Evolutionary conservation across 2,113 vertebrate species (phyloP), one percentile per base, ranked within the genome.

Genomic region (Percina caprodes): DNA sequence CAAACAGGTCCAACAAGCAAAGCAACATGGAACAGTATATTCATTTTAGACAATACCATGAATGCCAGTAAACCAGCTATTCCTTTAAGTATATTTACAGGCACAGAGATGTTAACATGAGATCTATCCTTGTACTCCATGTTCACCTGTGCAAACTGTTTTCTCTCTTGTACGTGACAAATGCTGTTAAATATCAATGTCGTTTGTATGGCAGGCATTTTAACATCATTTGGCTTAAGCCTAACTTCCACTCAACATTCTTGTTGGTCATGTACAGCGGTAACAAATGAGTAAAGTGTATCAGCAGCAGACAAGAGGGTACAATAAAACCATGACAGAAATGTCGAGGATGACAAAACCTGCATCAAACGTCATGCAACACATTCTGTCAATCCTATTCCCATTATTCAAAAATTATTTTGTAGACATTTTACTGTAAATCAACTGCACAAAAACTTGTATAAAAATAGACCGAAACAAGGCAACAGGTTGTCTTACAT

Each of bases 1-100:
- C 52, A 74, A 85, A 91, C 86, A 86, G 87, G 81, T 93, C 87
- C 84, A 89, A 90, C 79, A 74, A 74, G 77, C 67, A 88, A 85
- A 84, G 82, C 75, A 54, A 85, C 74, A 85, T 49, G 30, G 75
- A 83, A 79, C 72, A 51, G 70, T 60, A 77, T 72, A 69, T 84
- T 68, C 55, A 86, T 77, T 52, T 79, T 16, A 71, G 39, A 82
- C 48, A 13, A 77, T n/a, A 72, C 65, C 8, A 60, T 62, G 46
- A 51, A 69, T 23, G 58, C 56, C 21, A 51, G 48, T 35, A 51
- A 82, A 72, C 19, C 71, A 56, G 39, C 39, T 55, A 26, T 8
- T 35, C 33, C 67, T 80, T 52, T 11, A 59, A 30, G 58, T 61
- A 3, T 84, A 87, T 80, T 82, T 88, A 89, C 85, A 91, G 35